A percentile compares a stretch with the other conserved stretches of the same genome.
Conservation (phyloP, 2,113 vertebrate species). For the Corvus moneduloides region DNA sequence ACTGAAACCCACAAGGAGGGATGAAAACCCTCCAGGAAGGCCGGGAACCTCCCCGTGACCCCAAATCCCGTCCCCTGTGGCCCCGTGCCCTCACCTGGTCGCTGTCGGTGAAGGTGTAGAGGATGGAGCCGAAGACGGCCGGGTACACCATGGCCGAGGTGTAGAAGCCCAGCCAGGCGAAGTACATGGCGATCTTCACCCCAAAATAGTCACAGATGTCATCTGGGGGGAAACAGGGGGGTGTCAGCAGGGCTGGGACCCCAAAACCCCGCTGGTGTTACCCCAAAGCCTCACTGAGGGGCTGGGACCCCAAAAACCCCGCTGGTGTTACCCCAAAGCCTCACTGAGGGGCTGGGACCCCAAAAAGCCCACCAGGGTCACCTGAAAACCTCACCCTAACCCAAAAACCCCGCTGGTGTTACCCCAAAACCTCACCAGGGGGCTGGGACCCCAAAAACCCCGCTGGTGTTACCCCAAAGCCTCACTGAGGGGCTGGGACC, state of each 20-base stretch:
- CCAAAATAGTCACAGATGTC: conserved; percentile 98
- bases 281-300: conserved; percentile 2
- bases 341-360: neutral
- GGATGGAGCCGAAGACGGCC: conserved; percentile 80
- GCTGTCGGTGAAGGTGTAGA: too few relatives aligned
- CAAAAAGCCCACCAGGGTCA: neutral
- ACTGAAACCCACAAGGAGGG: too few relatives aligned
- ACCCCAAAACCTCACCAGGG: too few relatives aligned
- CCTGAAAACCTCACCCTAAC: too few relatives aligned
- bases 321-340: too few relatives aligned
- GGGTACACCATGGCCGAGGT: conserved; percentile 97
- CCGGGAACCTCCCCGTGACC: too few relatives aligned
- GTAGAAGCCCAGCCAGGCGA: conserved; percentile 98
- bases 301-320: neutral
- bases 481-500: neutral
- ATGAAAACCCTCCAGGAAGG: too few relatives aligned
- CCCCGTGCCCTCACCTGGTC: too few relatives aligned
- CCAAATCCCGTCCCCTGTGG: too few relatives aligned
- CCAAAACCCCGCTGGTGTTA: neutral
- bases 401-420: too few relatives aligned
- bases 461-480: too few relatives aligned
- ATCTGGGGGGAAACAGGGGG: conserved; percentile 63
- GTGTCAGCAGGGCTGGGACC: fast-evolving
- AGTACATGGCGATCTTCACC: conserved; percentile 98
- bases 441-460: too few relatives aligned